phyloP scores from a whole-genome alignment of 2,888 invertebrate species.

The Pelosia muscerda region DNA sequence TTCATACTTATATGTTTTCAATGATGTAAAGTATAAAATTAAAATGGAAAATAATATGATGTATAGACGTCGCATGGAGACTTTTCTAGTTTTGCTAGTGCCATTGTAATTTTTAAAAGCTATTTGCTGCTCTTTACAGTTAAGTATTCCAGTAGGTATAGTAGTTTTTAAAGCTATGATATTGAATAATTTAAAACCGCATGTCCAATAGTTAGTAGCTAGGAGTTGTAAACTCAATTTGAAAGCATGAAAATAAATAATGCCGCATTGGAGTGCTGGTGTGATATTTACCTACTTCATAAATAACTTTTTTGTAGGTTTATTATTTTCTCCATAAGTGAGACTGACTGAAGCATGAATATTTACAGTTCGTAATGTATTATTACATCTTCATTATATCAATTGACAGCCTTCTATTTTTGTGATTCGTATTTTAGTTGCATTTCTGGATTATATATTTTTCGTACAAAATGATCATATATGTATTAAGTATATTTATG shows the following conservation, averaged over 20 bases:
- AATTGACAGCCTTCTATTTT: slow-evolving; percentile 50
- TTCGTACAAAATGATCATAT: slow-evolving; percentile 16
- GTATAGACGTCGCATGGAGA: background rate
- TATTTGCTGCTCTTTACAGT: background rate
- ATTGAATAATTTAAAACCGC: slow-evolving; percentile 35
- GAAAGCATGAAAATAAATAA: slow-evolving; percentile 60
- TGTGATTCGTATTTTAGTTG: slow-evolving; percentile 34
- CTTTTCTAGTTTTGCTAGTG: background rate
- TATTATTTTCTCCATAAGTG: slow-evolving; percentile 28
- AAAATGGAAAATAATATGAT: background rate
- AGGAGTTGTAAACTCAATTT: slow-evolving; percentile 45
- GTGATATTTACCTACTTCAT: slow-evolving; percentile 46
- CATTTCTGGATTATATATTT: slow-evolving; percentile 41
- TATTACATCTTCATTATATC: slow-evolving; percentile 52
- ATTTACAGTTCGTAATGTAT: slow-evolving; percentile 38
- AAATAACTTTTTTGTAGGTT: slow-evolving; percentile 29
- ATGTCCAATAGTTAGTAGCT: slow-evolving; percentile 54
- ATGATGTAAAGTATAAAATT: too few relatives aligned
- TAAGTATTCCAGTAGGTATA: background rate
- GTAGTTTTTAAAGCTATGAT: background rate
- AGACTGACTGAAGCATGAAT: slow-evolving; percentile 80
- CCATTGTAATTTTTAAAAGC: background rate
- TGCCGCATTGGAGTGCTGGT: slow-evolving; percentile 54
- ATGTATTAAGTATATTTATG: slow-evolving; percentile 29
- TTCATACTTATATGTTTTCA: too few relatives aligned